Evolutionary conservation across 2,888 invertebrate genomes (phyloP).

Genomic region (Stenchaetothrips biformis): DNA sequence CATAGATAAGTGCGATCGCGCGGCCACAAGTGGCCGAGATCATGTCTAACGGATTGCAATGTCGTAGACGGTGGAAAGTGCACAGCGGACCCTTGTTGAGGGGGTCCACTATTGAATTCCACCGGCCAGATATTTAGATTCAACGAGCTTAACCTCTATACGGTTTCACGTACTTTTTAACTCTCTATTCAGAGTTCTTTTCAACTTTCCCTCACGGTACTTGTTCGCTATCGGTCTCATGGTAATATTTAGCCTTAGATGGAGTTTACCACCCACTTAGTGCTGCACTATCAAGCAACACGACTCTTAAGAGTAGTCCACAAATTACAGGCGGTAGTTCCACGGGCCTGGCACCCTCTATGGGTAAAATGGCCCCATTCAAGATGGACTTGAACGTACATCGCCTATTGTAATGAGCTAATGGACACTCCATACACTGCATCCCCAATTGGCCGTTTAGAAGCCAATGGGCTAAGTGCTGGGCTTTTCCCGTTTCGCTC

Average conservation of each 20-base stretch:
- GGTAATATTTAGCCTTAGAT: constrained; percentile 57
- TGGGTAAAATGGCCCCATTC: constrained; percentile 43
- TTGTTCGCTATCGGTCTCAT: constrained; percentile 62
- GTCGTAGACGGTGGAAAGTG: constrained; percentile 51
- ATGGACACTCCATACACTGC: constrained; percentile 37
- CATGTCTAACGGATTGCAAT: constrained; percentile 55
- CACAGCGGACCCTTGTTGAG: too few relatives aligned
- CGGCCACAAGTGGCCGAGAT: too few relatives aligned
- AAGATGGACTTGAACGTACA: constrained; percentile 42
- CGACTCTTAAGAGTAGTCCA: constrained; percentile 32
- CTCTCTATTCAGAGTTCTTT: constrained; percentile 63
- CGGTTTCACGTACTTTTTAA: constrained; percentile 53
- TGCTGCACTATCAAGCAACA: constrained; percentile 48
- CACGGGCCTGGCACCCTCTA: constrained; percentile 47
- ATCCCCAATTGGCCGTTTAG: constrained; percentile 33
- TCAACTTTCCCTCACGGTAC: constrained; percentile 67
- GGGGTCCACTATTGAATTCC: too few relatives aligned
- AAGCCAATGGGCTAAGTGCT: constrained; percentile 46
- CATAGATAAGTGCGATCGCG: too few relatives aligned
- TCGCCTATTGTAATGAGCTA: constrained; percentile 32
- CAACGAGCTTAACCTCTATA: constrained; percentile 50
- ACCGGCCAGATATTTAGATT: constrained; percentile 51
- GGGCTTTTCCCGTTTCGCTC: constrained; percentile 60
- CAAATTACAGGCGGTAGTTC: constrained; percentile 37
- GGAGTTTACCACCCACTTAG: constrained; percentile 59